These are phyloP conservation scores for Zaprionus africanus DNA, from an alignment of 1,140 invertebrate species.

Conservation along the genomic window DNA sequence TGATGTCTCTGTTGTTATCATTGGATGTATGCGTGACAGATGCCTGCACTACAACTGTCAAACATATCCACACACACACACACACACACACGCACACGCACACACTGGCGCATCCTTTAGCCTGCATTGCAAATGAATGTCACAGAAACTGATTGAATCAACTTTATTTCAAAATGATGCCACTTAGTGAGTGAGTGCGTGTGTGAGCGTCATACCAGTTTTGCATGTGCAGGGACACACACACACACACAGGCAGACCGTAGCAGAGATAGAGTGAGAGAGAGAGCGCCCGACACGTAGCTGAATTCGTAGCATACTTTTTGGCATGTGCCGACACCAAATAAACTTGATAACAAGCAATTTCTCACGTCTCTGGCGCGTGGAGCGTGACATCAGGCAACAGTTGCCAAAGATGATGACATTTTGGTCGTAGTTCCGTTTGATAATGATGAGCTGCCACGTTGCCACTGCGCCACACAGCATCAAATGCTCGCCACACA, in stretches of 20 bases:
- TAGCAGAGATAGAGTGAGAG: constrained; percentile 7
- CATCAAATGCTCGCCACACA: constrained; percentile 27
- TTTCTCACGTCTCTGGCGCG: constrained; percentile 75
- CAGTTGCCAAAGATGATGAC: constrained; percentile 41
- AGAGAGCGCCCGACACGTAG: constrained; percentile 27
- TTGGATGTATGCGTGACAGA: constrained; percentile 73
- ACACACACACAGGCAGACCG: constrained; percentile 17
- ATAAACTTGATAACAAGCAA: constrained; percentile 83
- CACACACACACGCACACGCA: constrained; percentile 22
- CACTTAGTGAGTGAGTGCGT: constrained; percentile 58
- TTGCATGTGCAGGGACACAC: constrained; percentile 33
- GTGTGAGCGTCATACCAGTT: constrained; percentile 17
- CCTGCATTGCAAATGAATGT: constrained; percentile 50
- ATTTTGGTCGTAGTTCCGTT: constrained; percentile 7
- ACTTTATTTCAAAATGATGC: constrained; percentile 84
- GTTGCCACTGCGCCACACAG: constrained; percentile 4
- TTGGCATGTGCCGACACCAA: constrained; percentile 74
- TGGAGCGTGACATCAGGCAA: constrained; percentile 57
- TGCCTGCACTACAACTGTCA: constrained; percentile 49
- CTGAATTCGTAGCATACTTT: constrained; percentile 70
- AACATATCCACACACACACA: constrained; percentile 25
- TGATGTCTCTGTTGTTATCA: constrained; percentile 39
- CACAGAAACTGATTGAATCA: constrained; percentile 79
- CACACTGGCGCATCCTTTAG: constrained; percentile 12
- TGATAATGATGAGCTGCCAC: constrained; percentile 39